These are phyloP conservation scores for Nycticryphes semicollaris DNA, from an alignment of 2,113 vertebrate genomes.

Conservation along the genomic window DNA sequence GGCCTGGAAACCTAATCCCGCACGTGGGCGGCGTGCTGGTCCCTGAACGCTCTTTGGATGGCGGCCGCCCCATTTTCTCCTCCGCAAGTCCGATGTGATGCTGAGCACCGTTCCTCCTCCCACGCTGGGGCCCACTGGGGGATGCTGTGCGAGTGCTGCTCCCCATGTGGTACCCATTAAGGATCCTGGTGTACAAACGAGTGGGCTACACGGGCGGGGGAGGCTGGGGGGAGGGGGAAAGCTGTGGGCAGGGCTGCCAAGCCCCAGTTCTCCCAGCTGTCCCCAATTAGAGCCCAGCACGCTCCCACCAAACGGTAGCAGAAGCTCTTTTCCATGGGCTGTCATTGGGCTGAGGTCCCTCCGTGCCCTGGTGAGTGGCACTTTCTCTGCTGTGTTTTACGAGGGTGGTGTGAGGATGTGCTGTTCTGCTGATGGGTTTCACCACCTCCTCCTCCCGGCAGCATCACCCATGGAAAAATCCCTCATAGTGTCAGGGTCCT, in stretches of 20 bases:
- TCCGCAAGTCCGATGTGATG: rapidly evolving
- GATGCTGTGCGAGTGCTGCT: background rate
- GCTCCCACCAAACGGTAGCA: background rate
- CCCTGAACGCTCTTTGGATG: background rate
- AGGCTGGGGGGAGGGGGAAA: background rate
- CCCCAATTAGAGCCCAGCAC: rapidly evolving
- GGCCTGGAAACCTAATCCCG: background rate
- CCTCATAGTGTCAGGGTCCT: rapidly evolving
- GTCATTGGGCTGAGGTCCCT: background rate
- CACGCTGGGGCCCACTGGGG: rapidly evolving
- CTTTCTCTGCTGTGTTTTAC: background rate
- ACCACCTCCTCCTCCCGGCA: background rate
- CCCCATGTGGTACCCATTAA: background rate
- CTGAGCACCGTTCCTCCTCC: background rate
- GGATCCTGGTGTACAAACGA: background rate
- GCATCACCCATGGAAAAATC: rapidly evolving
- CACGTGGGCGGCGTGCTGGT: background rate
- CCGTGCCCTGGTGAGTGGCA: background rate
- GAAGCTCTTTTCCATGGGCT: background rate
- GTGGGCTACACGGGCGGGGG: background rate
- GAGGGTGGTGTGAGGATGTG: background rate
- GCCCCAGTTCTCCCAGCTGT: background rate
- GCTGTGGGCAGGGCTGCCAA: background rate
- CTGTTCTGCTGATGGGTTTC: background rate
- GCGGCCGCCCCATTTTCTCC: background rate